phyloP scores from a whole-genome alignment of 2,113 vertebrate genomes.

The Percina caprodes region DNA sequence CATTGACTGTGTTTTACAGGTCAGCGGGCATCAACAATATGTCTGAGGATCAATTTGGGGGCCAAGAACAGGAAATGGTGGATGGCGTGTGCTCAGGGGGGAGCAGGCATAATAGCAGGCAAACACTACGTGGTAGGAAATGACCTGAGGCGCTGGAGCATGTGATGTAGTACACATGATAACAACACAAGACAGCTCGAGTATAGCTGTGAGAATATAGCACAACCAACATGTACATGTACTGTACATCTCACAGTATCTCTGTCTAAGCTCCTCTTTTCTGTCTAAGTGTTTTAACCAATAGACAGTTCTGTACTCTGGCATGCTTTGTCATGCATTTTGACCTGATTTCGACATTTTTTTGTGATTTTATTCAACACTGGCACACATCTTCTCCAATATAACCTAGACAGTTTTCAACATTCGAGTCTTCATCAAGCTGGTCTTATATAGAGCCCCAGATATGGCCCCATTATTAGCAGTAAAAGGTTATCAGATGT shows the following conservation, averaged over 20 bases:
- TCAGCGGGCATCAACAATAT: conserved; percentile 82
- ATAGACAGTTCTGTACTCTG: neutral
- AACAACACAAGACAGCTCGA: conserved; percentile 51
- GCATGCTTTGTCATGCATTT: neutral
- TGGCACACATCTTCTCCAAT: neutral
- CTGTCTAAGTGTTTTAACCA: neutral
- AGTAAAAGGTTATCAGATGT: neutral
- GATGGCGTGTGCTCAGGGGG: conserved; percentile 69
- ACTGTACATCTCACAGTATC: neutral
- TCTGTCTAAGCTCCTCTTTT: neutral
- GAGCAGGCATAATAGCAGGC: conserved; percentile 66
- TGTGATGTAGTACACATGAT: conserved; percentile 71
- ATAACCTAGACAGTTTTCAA: neutral
- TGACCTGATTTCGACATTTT: neutral
- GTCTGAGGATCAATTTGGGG: conserved; percentile 82
- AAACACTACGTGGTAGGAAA: conserved; percentile 74
- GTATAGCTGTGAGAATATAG: conserved; percentile 10
- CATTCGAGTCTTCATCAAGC: neutral
- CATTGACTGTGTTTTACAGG: conserved; percentile 77
- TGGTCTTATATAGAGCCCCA: neutral
- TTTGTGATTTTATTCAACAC: neutral
- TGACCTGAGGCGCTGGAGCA: conserved; percentile 81
- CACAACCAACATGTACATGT: neutral
- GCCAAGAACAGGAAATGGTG: conserved; percentile 51
- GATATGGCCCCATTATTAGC: neutral